Evolutionary conservation across 2,888 invertebrate genomes (phyloP).

Genomic region (Cataglyphis albicans): DNA sequence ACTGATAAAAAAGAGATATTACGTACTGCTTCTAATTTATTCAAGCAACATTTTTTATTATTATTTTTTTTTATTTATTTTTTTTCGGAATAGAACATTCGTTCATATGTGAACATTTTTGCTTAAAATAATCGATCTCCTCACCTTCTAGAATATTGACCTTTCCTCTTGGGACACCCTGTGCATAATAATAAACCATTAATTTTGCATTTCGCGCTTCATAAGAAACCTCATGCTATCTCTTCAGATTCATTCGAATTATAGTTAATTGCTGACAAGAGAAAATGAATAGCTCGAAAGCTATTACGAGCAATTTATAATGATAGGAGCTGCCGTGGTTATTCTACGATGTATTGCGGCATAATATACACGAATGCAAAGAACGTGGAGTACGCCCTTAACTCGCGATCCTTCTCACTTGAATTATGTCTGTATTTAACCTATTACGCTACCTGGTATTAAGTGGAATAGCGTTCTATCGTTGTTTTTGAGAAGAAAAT

Average conservation of each 20-base stretch:
- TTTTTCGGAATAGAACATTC: too few species aligned
- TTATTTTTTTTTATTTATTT: too few species aligned
- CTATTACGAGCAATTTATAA: slow-evolving; percentile 51
- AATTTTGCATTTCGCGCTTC: background rate
- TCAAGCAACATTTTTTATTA: too few species aligned
- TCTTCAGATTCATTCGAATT: slow-evolving; percentile 47
- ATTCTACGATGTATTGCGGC: slow-evolving; percentile 46
- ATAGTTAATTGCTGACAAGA: slow-evolving; percentile 51
- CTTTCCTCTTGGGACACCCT: too few species aligned
- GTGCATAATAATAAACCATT: background rate
- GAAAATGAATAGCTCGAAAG: slow-evolving; percentile 52
- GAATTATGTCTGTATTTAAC: slow-evolving; percentile 50
- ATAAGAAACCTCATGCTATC: background rate
- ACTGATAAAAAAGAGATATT: too few species aligned
- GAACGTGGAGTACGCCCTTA: slow-evolving; percentile 48
- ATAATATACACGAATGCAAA: slow-evolving; percentile 47
- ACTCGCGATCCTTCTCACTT: slow-evolving; percentile 49
- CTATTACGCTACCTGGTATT: slow-evolving; percentile 46
- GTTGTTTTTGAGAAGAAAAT: slow-evolving; percentile 44
- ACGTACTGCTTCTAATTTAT: too few species aligned
- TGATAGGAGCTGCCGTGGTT: slow-evolving; percentile 27
- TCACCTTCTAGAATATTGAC: too few species aligned
- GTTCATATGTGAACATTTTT: too few species aligned
- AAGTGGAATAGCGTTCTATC: slow-evolving; percentile 39
- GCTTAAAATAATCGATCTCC: too few species aligned